These are phyloP conservation scores for Drosophila sturtevanti DNA, from an alignment of 1,140 invertebrate species.

Conservation along the genomic window DNA sequence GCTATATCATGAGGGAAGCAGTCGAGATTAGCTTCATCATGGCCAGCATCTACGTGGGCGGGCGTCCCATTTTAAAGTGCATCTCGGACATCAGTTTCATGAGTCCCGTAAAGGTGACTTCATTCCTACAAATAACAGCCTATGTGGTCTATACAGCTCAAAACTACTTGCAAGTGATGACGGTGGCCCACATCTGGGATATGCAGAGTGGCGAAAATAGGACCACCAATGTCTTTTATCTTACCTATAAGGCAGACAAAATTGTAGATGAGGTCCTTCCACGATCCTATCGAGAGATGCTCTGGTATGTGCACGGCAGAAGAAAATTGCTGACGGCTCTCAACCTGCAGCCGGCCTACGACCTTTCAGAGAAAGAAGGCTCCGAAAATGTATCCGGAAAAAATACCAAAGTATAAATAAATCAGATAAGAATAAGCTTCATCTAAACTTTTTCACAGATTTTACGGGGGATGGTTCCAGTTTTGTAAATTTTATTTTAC, in stretches of 20 bases:
- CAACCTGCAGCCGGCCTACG: conserved; percentile 39
- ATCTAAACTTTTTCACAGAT: conserved; percentile 34
- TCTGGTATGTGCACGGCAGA: conserved; percentile 89
- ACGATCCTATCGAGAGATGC: conserved; percentile 88
- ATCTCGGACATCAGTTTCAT: conserved; percentile 90
- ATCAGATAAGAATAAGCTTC: background rate
- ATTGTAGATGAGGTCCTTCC: conserved; percentile 86
- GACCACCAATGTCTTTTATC: conserved; percentile 90
- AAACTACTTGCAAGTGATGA: conserved; percentile 86
- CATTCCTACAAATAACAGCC: conserved; percentile 87
- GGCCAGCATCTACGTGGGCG: conserved; percentile 85
- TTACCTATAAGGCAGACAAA: conserved; percentile 86
- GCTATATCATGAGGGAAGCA: conserved; percentile 91
- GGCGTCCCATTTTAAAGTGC: conserved; percentile 84
- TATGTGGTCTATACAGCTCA: conserved; percentile 88
- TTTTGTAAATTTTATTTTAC: conserved; percentile 83
- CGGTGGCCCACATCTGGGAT: conserved; percentile 88
- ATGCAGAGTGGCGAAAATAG: conserved; percentile 84
- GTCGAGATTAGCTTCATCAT: conserved; percentile 89
- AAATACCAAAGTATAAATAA: conserved; percentile 21
- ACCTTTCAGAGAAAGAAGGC: background rate
- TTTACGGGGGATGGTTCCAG: conserved; percentile 40
- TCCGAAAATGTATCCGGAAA: background rate
- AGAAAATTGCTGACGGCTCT: conserved; percentile 84
- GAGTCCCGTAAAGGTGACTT: conserved; percentile 88